phyloP scores from a whole-genome alignment of 2,797 vertebrate genomes.

The Alectoris magna region DNA sequence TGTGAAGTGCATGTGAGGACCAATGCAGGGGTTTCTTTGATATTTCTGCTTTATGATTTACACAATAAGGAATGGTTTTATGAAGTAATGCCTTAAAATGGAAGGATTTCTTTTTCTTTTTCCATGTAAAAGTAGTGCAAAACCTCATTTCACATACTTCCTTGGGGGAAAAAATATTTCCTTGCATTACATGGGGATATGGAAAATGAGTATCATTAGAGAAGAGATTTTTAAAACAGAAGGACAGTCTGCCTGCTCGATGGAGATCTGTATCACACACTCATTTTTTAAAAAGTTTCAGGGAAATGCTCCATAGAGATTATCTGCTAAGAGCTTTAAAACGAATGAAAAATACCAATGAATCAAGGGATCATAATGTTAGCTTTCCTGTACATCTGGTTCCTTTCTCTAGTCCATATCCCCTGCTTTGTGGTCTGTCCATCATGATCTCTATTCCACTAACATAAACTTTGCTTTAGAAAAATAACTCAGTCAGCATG shows the following conservation, averaged over 20 bases:
- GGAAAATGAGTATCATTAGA: neutral
- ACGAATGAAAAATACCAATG: neutral
- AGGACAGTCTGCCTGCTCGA: neutral
- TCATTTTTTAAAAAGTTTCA: neutral
- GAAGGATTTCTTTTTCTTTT: neutral
- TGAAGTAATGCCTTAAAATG: neutral
- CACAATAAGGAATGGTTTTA: neutral
- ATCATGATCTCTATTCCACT: fast-evolving
- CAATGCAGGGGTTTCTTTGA: neutral
- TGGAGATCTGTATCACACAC: neutral
- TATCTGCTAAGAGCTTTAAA: neutral
- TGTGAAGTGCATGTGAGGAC: neutral
- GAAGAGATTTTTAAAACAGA: neutral
- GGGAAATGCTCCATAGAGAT: neutral
- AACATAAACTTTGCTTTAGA: neutral
- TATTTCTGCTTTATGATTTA: neutral
- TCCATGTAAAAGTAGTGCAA: neutral
- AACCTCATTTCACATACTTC: neutral
- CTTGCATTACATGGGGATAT: neutral
- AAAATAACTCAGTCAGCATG: fast-evolving
- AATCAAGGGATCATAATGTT: neutral
- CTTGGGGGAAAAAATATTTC: neutral
- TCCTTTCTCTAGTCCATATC: neutral
- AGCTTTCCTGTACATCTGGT: fast-evolving
- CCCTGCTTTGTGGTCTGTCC: neutral